These are phyloP conservation scores for Pelvicachromis taeniatus DNA, from an alignment of 2,113 vertebrate species.

Conservation along the genomic window DNA sequence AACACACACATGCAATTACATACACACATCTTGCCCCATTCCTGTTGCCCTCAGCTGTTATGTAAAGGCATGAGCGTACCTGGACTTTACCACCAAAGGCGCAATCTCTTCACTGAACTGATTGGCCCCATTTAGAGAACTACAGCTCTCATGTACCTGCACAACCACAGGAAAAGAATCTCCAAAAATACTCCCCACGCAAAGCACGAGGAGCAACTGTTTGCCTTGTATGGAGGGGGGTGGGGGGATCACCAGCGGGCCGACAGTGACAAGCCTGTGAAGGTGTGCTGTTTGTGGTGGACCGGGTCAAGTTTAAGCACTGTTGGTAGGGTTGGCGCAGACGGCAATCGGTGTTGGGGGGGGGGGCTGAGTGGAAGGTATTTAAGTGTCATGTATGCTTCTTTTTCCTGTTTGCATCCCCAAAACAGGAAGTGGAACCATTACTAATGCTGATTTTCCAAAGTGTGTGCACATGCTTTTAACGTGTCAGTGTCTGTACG, in stretches of 20 bases:
- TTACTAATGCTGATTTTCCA: conserved; percentile 13
- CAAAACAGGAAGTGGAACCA: conserved; percentile 15
- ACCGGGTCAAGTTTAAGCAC: background rate
- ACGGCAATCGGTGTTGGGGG: background rate
- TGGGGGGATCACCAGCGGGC: conserved; percentile 7
- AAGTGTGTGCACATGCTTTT: conserved; percentile 6
- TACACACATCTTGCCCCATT: conserved; percentile 11
- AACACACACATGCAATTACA: conserved; percentile 1
- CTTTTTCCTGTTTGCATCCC: conserved; percentile 22
- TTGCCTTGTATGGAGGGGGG: background rate
- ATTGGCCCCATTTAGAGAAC: conserved; percentile 40
- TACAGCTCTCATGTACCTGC: conserved; percentile 48
- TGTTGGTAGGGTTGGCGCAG: background rate
- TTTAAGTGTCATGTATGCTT: background rate
- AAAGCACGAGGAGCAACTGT: conserved; percentile 27
- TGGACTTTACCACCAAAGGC: conserved; percentile 51
- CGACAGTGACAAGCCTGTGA: conserved; percentile 25
- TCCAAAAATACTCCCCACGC: conserved; percentile 2
- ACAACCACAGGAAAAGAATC: conserved; percentile 21
- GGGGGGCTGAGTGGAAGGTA: background rate
- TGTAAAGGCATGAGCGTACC: conserved; percentile 51
- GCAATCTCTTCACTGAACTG: conserved; percentile 37
- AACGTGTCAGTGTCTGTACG: conserved; percentile 30
- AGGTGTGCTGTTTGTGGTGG: background rate
- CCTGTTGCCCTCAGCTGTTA: conserved; percentile 48